Evolutionary conservation across 2,797 vertebrate genomes (phyloP).

Genomic region (Borostomias antarcticus): DNA sequence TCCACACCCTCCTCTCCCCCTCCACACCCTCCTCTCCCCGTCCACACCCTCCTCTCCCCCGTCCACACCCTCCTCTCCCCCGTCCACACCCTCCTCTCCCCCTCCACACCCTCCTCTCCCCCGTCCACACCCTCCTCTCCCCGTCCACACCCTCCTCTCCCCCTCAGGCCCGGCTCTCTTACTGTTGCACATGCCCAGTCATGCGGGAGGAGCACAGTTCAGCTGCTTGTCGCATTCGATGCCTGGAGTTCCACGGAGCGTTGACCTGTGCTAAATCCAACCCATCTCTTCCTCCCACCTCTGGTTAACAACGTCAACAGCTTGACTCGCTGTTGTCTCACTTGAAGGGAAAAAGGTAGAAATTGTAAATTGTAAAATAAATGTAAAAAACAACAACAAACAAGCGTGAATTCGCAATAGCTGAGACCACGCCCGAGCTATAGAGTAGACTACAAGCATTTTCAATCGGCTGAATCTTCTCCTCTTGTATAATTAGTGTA

Average conservation of each 20-base stretch:
- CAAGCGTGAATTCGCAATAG: too few species aligned
- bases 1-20: slow-evolving; percentile 41
- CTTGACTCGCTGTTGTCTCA: slow-evolving; percentile 19
- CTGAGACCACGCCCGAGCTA: too few species aligned
- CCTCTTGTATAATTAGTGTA: too few species aligned
- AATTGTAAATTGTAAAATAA: slow-evolving; percentile 1
- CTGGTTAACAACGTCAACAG: slow-evolving; percentile 22
- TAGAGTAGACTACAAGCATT: too few species aligned
- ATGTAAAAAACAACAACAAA: slow-evolving; percentile 22
- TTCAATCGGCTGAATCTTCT: too few species aligned
- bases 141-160: too few species aligned
- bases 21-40: too few species aligned
- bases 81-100: slow-evolving; percentile 37
- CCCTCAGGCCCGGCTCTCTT: slow-evolving; percentile 60
- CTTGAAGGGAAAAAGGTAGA: neutral
- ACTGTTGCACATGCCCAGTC: slow-evolving; percentile 54
- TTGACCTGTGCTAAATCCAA: slow-evolving; percentile 70
- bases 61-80: too few species aligned
- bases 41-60: too few species aligned
- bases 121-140: too few species aligned
- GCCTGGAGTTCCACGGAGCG: slow-evolving; percentile 27
- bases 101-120: too few species aligned
- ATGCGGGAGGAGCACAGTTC: slow-evolving; percentile 48
- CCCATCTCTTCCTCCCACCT: slow-evolving; percentile 45
- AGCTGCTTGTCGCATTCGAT: slow-evolving; percentile 49